phyloP scores from a whole-genome alignment of 35 echinoderm and acorn worm genomes.

The Ophiothrix spiculata region DNA sequence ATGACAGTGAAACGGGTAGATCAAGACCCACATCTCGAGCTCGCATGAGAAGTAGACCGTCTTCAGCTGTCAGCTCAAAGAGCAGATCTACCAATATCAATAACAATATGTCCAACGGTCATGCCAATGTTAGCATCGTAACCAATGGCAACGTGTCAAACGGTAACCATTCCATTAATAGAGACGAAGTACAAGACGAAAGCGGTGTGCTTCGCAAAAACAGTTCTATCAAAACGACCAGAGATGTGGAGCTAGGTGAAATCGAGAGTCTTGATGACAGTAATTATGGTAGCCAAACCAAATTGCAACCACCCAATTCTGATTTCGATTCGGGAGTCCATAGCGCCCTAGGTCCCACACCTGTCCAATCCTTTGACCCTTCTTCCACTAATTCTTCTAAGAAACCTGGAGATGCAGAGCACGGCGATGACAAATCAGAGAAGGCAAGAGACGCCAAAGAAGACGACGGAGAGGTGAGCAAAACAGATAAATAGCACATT shows the following conservation, averaged over 20 bases:
- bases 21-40: neutral
- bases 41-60: neutral
- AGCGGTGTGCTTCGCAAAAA: neutral
- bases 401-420: slow-evolving; percentile 7
- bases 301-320: slow-evolving; percentile 35
- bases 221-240: neutral
- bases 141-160: neutral
- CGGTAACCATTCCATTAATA: neutral
- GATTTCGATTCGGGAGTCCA: slow-evolving; percentile 94
- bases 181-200: neutral
- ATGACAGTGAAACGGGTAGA: slow-evolving; percentile 16
- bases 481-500: too few species aligned
- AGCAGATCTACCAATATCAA: neutral
- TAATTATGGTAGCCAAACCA: slow-evolving; percentile 72
- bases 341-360: slow-evolving; percentile 85
- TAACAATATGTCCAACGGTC: neutral
- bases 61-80: neutral
- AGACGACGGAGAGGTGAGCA: too few species aligned
- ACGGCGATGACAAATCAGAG: slow-evolving; percentile 39
- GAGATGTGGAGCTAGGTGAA: slow-evolving; percentile 46
- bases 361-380: slow-evolving; percentile 31
- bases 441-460: slow-evolving; percentile 27
- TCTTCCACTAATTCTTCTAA: slow-evolving; percentile 46
- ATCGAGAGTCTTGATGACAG: slow-evolving; percentile 59
- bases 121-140: neutral